Percentiles rank a stretch among this genome's conserved stretches.
These are phyloP conservation scores for Strongylocentrotus purpuratus DNA, from an alignment of 35 echinoderm and acorn worm species.

Conservation along the genomic window DNA sequence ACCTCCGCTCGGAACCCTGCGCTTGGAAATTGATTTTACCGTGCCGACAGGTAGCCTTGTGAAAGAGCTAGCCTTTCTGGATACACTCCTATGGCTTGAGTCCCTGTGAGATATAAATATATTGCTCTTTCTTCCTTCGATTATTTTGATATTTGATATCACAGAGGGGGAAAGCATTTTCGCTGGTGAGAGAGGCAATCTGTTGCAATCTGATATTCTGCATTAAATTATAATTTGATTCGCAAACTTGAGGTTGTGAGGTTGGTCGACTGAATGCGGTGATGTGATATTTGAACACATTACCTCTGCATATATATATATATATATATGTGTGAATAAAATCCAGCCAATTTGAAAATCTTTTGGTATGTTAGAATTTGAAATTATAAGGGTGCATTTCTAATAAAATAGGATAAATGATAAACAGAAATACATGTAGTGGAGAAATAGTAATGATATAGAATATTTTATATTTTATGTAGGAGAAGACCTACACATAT, in stretches of 20 bases:
- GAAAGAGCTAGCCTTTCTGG: not conserved
- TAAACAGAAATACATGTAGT: too few species aligned
- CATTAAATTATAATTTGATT: constrained; percentile 7
- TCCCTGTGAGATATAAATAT: not conserved
- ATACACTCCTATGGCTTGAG: not conserved
- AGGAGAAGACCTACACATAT: too few species aligned
- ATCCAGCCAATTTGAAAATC: not conserved
- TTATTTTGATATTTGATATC: constrained; percentile 20
- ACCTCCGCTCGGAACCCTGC: not conserved
- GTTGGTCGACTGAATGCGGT: not conserved
- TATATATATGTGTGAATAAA: not conserved
- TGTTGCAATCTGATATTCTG: constrained; percentile 17
- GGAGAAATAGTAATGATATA: too few species aligned
- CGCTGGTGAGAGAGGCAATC: not conserved
- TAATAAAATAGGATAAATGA: too few species aligned
- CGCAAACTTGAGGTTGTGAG: not conserved
- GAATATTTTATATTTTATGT: too few species aligned
- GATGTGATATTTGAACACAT: not conserved
- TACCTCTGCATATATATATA: not conserved
- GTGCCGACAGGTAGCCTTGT: constrained; percentile 14
- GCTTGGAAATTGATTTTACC: not conserved
- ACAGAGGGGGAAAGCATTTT: not conserved
- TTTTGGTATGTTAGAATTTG: too few species aligned
- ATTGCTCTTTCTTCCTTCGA: constrained; percentile 11
- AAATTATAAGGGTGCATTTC: too few species aligned